These are phyloP conservation scores for Ochropleura leucogaster DNA, from an alignment of 2,888 invertebrate genomes.

Conservation along the genomic window DNA sequence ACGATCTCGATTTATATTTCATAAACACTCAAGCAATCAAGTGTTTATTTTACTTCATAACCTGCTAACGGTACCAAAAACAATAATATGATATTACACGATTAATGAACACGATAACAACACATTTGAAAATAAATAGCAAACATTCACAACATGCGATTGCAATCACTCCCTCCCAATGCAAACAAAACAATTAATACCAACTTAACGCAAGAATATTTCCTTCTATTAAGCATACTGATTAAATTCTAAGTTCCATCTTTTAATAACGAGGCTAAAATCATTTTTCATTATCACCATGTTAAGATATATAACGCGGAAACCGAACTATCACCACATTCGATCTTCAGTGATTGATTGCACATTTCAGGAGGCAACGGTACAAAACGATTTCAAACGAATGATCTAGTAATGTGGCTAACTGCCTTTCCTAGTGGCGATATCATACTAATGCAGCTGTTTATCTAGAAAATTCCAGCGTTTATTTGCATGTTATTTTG, in stretches of 20 bases:
- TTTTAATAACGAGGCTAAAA: constrained; percentile 56
- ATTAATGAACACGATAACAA: constrained; percentile 38
- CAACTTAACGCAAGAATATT: constrained; percentile 19
- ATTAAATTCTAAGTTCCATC: constrained; percentile 43
- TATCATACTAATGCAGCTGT: constrained; percentile 57
- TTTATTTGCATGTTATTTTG: constrained; percentile 30
- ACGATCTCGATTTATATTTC: neutral
- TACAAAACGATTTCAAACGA: constrained; percentile 59
- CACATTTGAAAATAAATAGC: constrained; percentile 6
- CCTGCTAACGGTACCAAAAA: constrained; percentile 42
- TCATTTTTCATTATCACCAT: constrained; percentile 58
- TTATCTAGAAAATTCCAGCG: constrained; percentile 56
- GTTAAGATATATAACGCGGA: constrained; percentile 62
- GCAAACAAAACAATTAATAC: constrained; percentile 30
- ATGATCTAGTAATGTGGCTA: constrained; percentile 61
- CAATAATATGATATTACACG: constrained; percentile 28
- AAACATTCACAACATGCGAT: constrained; percentile 29
- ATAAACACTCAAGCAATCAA: neutral
- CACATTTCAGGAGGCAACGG: constrained; percentile 56
- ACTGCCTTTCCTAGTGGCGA: constrained; percentile 55
- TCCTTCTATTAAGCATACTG: constrained; percentile 31
- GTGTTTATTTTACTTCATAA: neutral
- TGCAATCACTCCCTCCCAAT: constrained; percentile 28
- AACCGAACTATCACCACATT: constrained; percentile 57
- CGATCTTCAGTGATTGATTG: constrained; percentile 66